Evolutionary conservation across 2,113 vertebrate genomes (phyloP).

Genomic region (Oriolus oriolus): DNA sequence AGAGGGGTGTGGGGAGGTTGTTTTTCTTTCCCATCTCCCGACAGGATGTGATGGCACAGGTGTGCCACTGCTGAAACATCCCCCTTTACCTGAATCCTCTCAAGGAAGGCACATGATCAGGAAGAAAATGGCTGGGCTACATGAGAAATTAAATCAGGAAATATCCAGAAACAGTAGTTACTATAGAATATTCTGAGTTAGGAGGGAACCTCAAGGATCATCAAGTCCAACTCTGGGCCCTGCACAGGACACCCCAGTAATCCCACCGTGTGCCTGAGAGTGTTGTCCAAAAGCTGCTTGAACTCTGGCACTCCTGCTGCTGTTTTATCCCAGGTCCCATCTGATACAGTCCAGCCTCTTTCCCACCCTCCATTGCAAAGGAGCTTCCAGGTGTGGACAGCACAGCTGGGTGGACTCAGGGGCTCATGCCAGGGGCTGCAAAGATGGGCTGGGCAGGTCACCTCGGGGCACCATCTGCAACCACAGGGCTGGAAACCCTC

Average conservation of each 20-base stretch:
- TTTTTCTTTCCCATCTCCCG: background rate
- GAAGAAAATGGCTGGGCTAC: background rate
- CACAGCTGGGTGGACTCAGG: background rate
- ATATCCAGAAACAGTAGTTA: background rate
- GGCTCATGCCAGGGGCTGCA: background rate
- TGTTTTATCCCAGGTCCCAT: background rate
- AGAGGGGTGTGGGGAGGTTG: too few relatives aligned
- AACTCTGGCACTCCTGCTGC: background rate
- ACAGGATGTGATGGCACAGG: accelerated
- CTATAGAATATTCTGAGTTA: background rate
- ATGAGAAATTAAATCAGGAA: background rate
- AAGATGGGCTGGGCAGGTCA: background rate
- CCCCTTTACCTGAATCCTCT: background rate
- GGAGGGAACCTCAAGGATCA: background rate
- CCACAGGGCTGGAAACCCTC: background rate
- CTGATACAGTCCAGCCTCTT: background rate
- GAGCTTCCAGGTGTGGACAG: background rate
- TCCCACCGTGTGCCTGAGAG: background rate
- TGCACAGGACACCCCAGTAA: background rate
- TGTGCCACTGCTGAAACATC: background rate
- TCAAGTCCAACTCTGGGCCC: background rate
- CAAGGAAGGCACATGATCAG: background rate
- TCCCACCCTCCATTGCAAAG: background rate
- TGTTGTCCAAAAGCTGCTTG: background rate
- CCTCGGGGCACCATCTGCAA: background rate